Evolutionary conservation across 2,113 vertebrate genomes (phyloP).

Genomic region (Kryptolebias marmoratus): DNA sequence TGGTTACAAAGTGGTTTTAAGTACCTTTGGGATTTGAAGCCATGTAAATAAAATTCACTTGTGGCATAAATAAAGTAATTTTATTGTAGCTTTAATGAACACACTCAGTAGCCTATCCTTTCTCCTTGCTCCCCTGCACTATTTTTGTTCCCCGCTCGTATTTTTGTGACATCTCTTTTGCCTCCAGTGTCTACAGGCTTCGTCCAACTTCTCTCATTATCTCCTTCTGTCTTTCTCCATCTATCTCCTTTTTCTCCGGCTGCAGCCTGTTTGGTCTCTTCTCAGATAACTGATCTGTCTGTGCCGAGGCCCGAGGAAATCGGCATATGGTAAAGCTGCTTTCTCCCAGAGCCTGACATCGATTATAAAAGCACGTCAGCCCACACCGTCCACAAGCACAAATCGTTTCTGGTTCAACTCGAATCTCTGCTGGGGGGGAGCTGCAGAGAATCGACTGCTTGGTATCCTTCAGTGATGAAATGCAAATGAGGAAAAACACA

Average conservation of each 20-base stretch:
- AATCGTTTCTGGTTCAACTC: slow-evolving; percentile 19
- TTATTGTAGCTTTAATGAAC: not conserved
- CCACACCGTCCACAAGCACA: slow-evolving; percentile 14
- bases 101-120: not conserved
- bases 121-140: not conserved
- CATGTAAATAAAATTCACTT: not conserved
- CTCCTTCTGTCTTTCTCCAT: slow-evolving; percentile 29
- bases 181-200: slow-evolving; percentile 25
- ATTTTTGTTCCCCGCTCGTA: slow-evolving; percentile 3
- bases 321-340: slow-evolving; percentile 16
- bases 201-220: slow-evolving; percentile 44
- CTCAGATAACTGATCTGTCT: slow-evolving; percentile 43
- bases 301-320: slow-evolving; percentile 25
- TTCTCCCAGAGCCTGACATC: slow-evolving; percentile 41
- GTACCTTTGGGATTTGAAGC: not conserved
- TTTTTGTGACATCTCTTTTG: slow-evolving; percentile 14
- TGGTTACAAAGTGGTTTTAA: too few relatives aligned
- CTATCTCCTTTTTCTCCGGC: slow-evolving; percentile 40
- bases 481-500: not conserved
- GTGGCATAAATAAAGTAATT: not conserved
- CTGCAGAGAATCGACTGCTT: not conserved
- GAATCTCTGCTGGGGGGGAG: not conserved
- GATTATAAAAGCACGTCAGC: slow-evolving; percentile 29
- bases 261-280: slow-evolving; percentile 23
- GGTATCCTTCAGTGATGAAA: slow-evolving; percentile 1